Conservation (phyloP, 2,797 vertebrate genomes). For the Philypnodon macrostomus region DNA sequence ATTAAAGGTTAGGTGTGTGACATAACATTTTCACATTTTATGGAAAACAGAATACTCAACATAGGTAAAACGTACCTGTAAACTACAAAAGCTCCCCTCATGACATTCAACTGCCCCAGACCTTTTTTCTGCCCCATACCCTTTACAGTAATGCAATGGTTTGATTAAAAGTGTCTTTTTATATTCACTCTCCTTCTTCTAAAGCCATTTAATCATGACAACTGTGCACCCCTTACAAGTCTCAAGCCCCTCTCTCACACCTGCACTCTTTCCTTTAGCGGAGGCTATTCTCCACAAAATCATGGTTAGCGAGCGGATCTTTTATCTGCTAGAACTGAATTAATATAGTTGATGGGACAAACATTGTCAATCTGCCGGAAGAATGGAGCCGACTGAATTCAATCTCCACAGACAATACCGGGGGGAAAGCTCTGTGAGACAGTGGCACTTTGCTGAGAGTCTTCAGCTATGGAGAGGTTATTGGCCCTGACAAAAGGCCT, state of each 20-base stretch:
- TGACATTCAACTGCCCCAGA: constrained; percentile 51
- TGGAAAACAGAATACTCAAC: no score
- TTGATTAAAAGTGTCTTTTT: constrained; percentile 72
- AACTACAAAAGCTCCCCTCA: constrained; percentile 22
- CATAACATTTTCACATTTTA: background rate
- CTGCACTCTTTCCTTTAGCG: constrained; percentile 26
- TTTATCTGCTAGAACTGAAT: constrained; percentile 75
- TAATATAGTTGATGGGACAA: constrained; percentile 78
- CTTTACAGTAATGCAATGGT: constrained; percentile 67
- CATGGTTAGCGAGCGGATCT: constrained; percentile 75
- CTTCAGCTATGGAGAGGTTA: constrained; percentile 69
- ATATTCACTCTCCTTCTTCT: constrained; percentile 64
- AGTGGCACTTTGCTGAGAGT: constrained; percentile 61
- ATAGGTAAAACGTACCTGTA: no score
- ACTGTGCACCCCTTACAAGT: constrained; percentile 72
- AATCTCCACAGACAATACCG: constrained; percentile 75
- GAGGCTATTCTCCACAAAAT: constrained; percentile 65
- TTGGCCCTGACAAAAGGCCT: constrained; percentile 64
- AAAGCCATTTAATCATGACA: constrained; percentile 63
- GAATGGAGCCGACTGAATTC: constrained; percentile 79
- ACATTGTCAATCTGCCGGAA: constrained; percentile 78
- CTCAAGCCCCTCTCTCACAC: constrained; percentile 65
- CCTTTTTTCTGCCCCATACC: constrained; percentile 51
- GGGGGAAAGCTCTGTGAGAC: constrained; percentile 53
- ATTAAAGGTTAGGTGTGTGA: background rate